These are phyloP conservation scores for Ceyx erithaca DNA, from an alignment of 2,797 vertebrate genomes.

Conservation along the genomic window DNA sequence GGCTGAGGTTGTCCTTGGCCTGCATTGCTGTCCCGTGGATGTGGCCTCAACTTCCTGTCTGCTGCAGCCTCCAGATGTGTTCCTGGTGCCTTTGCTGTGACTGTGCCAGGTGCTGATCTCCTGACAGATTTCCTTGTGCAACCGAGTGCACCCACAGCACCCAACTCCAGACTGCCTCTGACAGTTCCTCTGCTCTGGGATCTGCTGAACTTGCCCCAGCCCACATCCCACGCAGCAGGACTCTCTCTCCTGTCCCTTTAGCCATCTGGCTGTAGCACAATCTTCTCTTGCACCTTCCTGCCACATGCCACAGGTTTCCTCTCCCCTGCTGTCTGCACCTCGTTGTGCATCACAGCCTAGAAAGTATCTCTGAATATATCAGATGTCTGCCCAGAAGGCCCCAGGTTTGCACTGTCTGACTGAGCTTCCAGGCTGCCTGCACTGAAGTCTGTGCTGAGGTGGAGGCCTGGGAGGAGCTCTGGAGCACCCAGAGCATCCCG, in stretches of 20 bases:
- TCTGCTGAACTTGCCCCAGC: not conserved
- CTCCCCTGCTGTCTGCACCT: not conserved
- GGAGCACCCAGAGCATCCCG: not conserved
- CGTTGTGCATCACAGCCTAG: fast-evolving
- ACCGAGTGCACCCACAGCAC: not conserved
- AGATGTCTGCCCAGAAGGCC: not conserved
- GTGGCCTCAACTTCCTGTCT: not conserved
- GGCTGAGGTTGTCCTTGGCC: not conserved
- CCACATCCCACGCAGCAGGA: too few relatives aligned
- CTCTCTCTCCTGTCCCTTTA: not conserved
- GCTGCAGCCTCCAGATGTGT: too few relatives aligned
- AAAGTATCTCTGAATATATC: not conserved
- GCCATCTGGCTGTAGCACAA: not conserved
- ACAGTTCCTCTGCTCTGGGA: not conserved
- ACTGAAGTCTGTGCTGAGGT: not conserved
- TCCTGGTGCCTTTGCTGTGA: not conserved
- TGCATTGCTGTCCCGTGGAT: fast-evolving
- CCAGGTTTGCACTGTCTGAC: not conserved
- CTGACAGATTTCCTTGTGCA: not conserved
- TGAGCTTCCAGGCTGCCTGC: not conserved
- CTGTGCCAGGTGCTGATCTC: not conserved
- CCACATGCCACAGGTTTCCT: not conserved
- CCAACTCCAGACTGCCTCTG: not conserved
- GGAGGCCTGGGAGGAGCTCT: not conserved
- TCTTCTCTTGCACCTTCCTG: not conserved